Conservation (phyloP, 1,140 invertebrate species). For the Anthonomus grandis region DNA sequence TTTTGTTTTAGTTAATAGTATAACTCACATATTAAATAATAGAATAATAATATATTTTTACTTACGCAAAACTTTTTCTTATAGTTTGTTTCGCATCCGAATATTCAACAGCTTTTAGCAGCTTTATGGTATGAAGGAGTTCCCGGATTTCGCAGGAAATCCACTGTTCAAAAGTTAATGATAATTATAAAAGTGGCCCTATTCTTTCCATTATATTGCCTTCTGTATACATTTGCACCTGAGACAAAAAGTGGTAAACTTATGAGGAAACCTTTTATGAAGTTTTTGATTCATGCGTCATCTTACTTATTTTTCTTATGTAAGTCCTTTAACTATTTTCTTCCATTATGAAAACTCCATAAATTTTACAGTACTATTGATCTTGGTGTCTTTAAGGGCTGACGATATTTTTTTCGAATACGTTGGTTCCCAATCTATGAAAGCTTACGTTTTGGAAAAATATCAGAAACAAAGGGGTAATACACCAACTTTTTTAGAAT, state of each 20-base stretch:
- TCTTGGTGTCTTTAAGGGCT: conserved; percentile 81
- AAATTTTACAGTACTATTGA: conserved; percentile 68
- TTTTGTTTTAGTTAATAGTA: too few relatives aligned
- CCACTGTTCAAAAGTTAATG: conserved; percentile 61
- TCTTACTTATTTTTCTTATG: conserved; percentile 89
- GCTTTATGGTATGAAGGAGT: conserved; percentile 91
- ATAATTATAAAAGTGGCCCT: conserved; percentile 73
- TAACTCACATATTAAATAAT: neutral
- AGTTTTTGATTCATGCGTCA: conserved; percentile 88
- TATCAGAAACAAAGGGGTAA: conserved; percentile 71
- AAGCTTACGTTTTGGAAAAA: conserved; percentile 57
- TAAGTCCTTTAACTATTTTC: too few relatives aligned
- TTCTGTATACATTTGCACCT: conserved; percentile 77
- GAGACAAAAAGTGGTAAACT: conserved; percentile 70
- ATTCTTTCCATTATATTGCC: conserved; percentile 82
- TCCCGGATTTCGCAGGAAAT: conserved; percentile 81
- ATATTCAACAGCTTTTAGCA: conserved; percentile 87
- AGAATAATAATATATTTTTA: conserved; percentile 2
- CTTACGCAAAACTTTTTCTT: too few relatives aligned
- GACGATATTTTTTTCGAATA: conserved; percentile 71
- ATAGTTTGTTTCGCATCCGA: conserved; percentile 89
- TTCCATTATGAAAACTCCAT: too few relatives aligned
- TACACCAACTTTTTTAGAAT: conserved; percentile 72
- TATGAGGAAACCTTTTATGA: conserved; percentile 90
- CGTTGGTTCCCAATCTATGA: conserved; percentile 66